Base-by-base conservation (phyloP, 2,888 invertebrate species). In the Carpatolechia fugitivella region DNA sequence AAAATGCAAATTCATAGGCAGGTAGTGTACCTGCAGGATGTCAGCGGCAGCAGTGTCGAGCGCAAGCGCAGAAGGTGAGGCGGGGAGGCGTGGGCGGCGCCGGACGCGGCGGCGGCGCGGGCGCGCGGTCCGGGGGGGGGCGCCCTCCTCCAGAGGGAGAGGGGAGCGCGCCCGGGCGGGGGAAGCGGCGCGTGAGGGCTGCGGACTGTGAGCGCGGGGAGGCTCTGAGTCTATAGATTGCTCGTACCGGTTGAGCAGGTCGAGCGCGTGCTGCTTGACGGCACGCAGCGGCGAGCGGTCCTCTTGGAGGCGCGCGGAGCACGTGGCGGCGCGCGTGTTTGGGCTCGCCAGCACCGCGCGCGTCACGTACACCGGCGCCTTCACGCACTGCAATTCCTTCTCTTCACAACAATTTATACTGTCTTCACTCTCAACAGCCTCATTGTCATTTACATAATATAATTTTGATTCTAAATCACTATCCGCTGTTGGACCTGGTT, bases 241-340 rank as follows among this genome's bases (percentile, higher is more conserved):
- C 18, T 41, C 41, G 7, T 16, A 41, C 18, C 20, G 18, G 41
- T 41, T 14, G 20, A 67, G 60, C 58, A 68, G 41, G 6, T 44
- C 46, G 0, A 70, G 64, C 14, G 71, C 69, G 30, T 58, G 65
- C 18, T 57, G 62, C 61, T 72, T 75, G 38, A 62, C 54, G 41
- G 41, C 41, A 14, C 41, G 20, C 20, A 41, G 41, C 20, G 18
- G 20, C 10, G 30, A 4, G n/a, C n/a, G n/a, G n/a, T n/a, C n/a
- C 47, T 41, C 40, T 16, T 35, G n/a, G n/a, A 50, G 13, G 54
- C 24, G 2, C 14, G 13, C 10, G 53, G 18, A 31, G 38, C 4
- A 7, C 51, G 47, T 13, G 31, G 44, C 41, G 49, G 56, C 53
- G 33, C 55, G 18, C 49, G 33, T 46, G 18, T 7, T 41, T 24